Evolutionary conservation across 2,797 vertebrate species (phyloP), one percentile per base, ranked within the genome.

Genomic region (Hippopotamyrus pictus): DNA sequence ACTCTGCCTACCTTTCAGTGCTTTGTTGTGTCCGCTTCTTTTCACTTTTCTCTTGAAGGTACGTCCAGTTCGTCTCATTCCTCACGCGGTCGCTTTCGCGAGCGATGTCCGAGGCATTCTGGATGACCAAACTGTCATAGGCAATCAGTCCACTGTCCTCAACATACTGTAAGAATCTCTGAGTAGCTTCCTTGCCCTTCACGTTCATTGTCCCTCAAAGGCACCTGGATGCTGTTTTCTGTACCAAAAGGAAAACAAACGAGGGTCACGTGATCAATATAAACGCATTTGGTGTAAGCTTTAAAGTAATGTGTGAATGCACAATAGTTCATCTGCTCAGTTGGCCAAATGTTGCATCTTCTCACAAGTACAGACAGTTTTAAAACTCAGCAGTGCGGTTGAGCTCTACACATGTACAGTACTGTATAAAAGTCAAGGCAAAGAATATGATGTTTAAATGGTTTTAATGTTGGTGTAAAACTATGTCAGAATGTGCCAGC

Each of bases 141-240:
- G 96, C 97, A 94, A 97, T 98, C 95, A 99, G 97, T 91, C 99
- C 98, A 93, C 97, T 97, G 91, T 99, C 98, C 95, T 99, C 98
- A 91, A 99, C 97, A 91, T 98, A 99, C 91, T 99, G 97, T 94
- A 99, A 97, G 97, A 99, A 99, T 91, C 95, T 95, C 93, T 99
- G 94, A 92, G 97, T 97, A 90, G 96, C 94, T 95, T 98, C 97
- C 92, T 98, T 97, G 85, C 98, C 96, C 94, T 97, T 97, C 93
- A 97, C 96, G 95, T 95, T 97, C 97, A 97, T 98, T 97, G 98
- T 99, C 96, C 96, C 97, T 97, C 96, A 96, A 82, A 82, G 76
- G 37, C 37, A 82, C 76, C 65, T 8, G 37, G 41, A 82, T 46
- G 76, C 76, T 82, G 76, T 82, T 82, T 46, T 82, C 76, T 82